A percentile compares a stretch with the other conserved stretches of the same genome.
Evolutionary conservation across 2,888 invertebrate genomes (phyloP).

Genomic region (Diplolepis rosae): DNA sequence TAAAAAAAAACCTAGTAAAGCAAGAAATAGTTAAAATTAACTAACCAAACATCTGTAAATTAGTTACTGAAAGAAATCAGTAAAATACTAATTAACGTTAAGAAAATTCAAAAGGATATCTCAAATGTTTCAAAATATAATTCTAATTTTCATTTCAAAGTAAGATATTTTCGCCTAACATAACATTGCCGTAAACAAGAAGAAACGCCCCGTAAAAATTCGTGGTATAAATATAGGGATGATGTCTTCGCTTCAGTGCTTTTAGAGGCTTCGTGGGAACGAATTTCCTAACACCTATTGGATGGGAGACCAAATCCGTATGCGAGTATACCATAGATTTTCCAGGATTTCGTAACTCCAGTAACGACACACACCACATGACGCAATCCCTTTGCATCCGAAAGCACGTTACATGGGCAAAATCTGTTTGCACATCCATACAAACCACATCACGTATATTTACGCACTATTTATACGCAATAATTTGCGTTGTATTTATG

Average conservation of each 20-base stretch:
- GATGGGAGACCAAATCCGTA: conserved; percentile 5
- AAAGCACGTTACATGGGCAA: conserved; percentile 34
- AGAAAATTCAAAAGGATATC: too few species aligned
- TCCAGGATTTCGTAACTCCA: conserved; percentile 38
- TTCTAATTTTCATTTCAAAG: too few species aligned
- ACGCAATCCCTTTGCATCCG: conserved; percentile 39
- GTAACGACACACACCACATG: conserved; percentile 31
- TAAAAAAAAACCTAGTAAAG: too few species aligned
- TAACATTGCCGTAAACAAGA: too few species aligned
- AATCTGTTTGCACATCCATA: conserved; percentile 8
- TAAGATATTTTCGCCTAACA: too few species aligned
- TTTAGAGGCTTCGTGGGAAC: conserved; percentile 23
- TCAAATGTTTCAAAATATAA: too few species aligned
- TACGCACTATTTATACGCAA: background rate
- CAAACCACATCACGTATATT: background rate
- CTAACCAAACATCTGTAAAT: too few species aligned
- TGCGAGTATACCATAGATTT: conserved; percentile 33
- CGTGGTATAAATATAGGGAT: conserved; percentile 15
- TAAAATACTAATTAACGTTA: too few species aligned
- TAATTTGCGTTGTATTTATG: background rate
- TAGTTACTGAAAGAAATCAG: too few species aligned
- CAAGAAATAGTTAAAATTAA: too few species aligned
- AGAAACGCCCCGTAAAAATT: too few species aligned
- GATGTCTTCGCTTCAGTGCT: conserved; percentile 5
- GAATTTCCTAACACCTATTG: conserved; percentile 21